Evolutionary conservation across 1,140 invertebrate genomes (phyloP).

Genomic region (Nebria ingens): DNA sequence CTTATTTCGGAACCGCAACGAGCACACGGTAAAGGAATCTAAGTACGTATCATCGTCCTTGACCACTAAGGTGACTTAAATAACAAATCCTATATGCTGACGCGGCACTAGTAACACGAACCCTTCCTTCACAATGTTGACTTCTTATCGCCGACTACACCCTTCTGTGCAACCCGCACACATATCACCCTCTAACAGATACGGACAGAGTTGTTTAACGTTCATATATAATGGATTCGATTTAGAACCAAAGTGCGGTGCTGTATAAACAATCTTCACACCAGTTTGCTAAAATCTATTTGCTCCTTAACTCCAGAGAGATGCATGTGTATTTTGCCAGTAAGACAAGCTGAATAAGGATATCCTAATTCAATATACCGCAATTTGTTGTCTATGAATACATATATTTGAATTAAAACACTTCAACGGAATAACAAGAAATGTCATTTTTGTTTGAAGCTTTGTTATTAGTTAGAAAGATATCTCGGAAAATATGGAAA

Average conservation of each 20-base stretch:
- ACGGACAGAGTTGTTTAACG: constrained; percentile 1
- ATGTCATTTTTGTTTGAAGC: too few relatives aligned
- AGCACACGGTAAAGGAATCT: too few relatives aligned
- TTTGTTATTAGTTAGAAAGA: too few relatives aligned
- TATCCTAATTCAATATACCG: constrained; percentile 6
- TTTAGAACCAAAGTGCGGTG: neutral
- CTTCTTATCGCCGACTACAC: neutral
- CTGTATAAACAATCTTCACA: neutral
- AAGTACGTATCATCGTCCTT: too few relatives aligned
- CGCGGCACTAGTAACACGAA: neutral
- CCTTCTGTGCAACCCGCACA: neutral
- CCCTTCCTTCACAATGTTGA: neutral
- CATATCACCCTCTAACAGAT: neutral
- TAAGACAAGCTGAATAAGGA: neutral
- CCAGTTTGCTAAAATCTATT: neutral
- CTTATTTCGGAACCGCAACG: too few relatives aligned
- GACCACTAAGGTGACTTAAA: neutral
- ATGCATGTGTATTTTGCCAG: neutral
- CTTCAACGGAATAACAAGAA: too few relatives aligned
- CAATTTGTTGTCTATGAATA: neutral
- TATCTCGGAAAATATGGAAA: too few relatives aligned
- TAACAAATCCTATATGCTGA: neutral
- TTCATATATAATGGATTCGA: constrained; percentile 6
- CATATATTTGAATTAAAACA: too few relatives aligned
- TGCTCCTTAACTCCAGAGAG: neutral